phyloP scores from a whole-genome alignment of 2,113 vertebrate species.

The Percopsis transmontana region DNA sequence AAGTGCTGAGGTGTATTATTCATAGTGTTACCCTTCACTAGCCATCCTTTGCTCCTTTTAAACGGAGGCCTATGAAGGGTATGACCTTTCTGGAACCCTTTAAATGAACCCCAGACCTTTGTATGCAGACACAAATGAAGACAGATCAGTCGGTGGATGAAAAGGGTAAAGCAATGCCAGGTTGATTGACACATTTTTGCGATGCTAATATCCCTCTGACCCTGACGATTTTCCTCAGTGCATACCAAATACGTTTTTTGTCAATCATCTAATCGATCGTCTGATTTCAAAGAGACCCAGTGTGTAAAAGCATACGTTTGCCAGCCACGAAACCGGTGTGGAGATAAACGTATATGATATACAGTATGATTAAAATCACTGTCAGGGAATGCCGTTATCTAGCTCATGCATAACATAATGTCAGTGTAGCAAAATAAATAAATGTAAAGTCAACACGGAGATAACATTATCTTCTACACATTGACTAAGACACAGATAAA shows the following conservation, averaged over 20 bases:
- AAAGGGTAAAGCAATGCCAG: slow-evolving; percentile 75
- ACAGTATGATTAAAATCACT: slow-evolving; percentile 11
- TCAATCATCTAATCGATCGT: slow-evolving; percentile 68
- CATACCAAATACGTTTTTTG: slow-evolving; percentile 66
- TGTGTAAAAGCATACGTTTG: slow-evolving; percentile 35
- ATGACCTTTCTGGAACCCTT: slow-evolving; percentile 77
- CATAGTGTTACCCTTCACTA: slow-evolving; percentile 54
- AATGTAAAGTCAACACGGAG: slow-evolving; percentile 25
- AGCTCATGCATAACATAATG: background rate
- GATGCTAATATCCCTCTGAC: slow-evolving; percentile 66
- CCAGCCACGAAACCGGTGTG: slow-evolving; percentile 10
- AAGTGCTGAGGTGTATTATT: slow-evolving; percentile 74
- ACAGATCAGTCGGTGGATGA: slow-evolving; percentile 75
- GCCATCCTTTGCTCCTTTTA: slow-evolving; percentile 54
- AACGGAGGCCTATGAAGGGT: slow-evolving; percentile 67
- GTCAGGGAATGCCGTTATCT: background rate
- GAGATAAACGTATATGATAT: slow-evolving; percentile 33
- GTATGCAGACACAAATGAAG: slow-evolving; percentile 77
- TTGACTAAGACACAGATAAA: background rate
- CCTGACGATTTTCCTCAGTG: slow-evolving; percentile 53
- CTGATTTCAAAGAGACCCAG: slow-evolving; percentile 43
- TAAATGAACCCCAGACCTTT: slow-evolving; percentile 78
- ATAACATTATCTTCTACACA: slow-evolving; percentile 23
- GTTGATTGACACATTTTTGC: slow-evolving; percentile 68
- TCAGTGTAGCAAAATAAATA: background rate